Base-by-base conservation (phyloP, 2,888 invertebrate genomes). In the Pycnomerus fuliginosus region DNA sequence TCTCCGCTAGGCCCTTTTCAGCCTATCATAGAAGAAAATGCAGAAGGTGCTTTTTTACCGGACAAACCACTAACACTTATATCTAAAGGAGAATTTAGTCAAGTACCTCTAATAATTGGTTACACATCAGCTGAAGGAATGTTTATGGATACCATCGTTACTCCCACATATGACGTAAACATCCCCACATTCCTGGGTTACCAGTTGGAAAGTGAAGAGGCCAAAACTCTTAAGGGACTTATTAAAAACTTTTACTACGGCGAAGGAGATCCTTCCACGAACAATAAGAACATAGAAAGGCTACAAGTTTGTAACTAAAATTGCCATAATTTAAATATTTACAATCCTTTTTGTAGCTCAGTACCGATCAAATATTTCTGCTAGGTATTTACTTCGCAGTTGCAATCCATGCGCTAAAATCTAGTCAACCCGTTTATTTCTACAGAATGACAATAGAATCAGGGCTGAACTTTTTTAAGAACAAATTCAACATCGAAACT, bases 31-130 rank as follows among this genome's bases (percentile, higher is more conserved):
- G 68, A 67, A 46, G 15, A 28, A 3, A 5, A 27, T 4, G 42
- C 32, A 3, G 61, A 63, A 41, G 48, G 54, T 8, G 52, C 67
- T 1, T 69, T 71, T 44, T 45, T 71, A 35, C 25, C 54, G 0
- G 55, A 65, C 37, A 44, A 61, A 16, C 69, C 71, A 0, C 14
- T 62, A 2, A 53, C 63, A 36, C 52, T 68, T 20, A 45, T 50
- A 16, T 61, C 61, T 3, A 4, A 8, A 1, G 68, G 68, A 22
- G 58, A 59, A 28, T 69, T 64, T 47, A 61, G 56, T 17, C 58
- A 68, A 38, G 66, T 72, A 1, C 72, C 72, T 3, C 44, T 70
- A 11, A 58, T 72, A 13, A 61, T 68, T 37, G 70, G 71, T 2
- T 69, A 62, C 25, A 64, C 60, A 24, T 53, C 58, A 3, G 58